Evolutionary conservation across 2,888 invertebrate genomes (phyloP).

Genomic region (Cyaniris semiargus): DNA sequence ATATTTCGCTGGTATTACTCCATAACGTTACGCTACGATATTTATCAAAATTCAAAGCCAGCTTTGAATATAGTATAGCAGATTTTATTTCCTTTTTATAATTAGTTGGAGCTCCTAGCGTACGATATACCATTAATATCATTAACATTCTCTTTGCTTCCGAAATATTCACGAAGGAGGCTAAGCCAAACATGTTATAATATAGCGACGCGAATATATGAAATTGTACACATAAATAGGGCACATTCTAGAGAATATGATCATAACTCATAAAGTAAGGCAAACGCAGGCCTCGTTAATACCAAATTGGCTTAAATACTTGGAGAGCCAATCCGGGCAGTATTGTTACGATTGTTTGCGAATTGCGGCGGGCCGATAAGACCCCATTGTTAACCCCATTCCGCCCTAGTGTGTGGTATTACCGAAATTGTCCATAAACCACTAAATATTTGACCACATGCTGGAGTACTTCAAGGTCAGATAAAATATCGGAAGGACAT

Average conservation of each 20-base stretch:
- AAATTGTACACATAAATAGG: neutral
- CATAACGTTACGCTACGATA: neutral
- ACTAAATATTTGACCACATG: neutral
- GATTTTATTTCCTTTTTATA: neutral
- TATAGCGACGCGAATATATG: neutral
- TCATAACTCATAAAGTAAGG: neutral
- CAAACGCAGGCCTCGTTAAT: conserved; percentile 25
- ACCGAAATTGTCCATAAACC: conserved; percentile 18
- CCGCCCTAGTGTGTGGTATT: conserved; percentile 19
- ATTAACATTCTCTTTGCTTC: conserved; percentile 1
- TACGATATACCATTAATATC: neutral
- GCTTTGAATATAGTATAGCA: too few species aligned
- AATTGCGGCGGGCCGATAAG: conserved; percentile 38
- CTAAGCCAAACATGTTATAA: neutral
- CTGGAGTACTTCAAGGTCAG: neutral
- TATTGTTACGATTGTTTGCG: conserved; percentile 42
- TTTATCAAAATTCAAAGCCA: neutral
- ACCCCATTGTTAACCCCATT: conserved; percentile 40
- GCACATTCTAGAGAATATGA: neutral
- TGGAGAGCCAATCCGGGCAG: conserved; percentile 44
- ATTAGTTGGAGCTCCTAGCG: neutral
- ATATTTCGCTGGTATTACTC: neutral
- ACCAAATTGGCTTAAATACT: conserved; percentile 45
- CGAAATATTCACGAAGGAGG: neutral
- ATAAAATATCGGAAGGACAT: neutral